A percentile compares a stretch with the other conserved stretches of the same genome.
These are phyloP conservation scores for Bucco capensis DNA, from an alignment of 2,113 vertebrate genomes.

Conservation along the genomic window DNA sequence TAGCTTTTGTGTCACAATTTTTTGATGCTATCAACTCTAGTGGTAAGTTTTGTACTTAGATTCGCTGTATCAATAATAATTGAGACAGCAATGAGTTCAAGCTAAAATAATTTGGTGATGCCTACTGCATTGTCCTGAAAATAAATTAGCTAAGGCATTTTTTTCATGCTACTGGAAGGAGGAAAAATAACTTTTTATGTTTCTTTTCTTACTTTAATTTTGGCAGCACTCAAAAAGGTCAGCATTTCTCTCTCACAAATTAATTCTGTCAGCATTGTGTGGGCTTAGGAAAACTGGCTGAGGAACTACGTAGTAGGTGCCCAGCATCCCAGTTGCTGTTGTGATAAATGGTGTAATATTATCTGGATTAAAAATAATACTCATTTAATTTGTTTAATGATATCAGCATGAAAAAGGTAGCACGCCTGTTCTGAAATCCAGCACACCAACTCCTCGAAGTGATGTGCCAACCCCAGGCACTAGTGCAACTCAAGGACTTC, in stretches of 20 bases:
- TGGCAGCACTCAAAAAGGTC: constrained; percentile 71
- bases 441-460: constrained; percentile 90
- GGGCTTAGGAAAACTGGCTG: constrained; percentile 77
- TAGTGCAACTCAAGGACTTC: constrained; percentile 87
- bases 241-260: constrained; percentile 70
- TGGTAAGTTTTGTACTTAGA: background rate
- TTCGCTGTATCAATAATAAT: background rate
- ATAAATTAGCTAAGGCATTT: background rate
- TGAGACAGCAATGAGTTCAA: background rate
- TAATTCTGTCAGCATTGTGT: constrained; percentile 73
- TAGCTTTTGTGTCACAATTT: background rate
- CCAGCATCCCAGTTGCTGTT: constrained; percentile 75
- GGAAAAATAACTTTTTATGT: constrained; percentile 20
- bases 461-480: constrained; percentile 90
- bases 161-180: constrained; percentile 26
- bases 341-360: constrained; percentile 80
- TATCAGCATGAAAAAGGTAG: constrained; percentile 93
- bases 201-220: constrained; percentile 61
- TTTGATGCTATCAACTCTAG: background rate
- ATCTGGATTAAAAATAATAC: constrained; percentile 79
- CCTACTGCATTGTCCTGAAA: constrained; percentile 3
- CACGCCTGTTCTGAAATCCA: constrained; percentile 92
- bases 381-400: constrained; percentile 82
- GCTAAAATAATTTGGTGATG: background rate
- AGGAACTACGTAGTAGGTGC: constrained; percentile 63